Evolutionary conservation across 2,113 vertebrate genomes (phyloP).

Genomic region (Dryoscopus gambensis): DNA sequence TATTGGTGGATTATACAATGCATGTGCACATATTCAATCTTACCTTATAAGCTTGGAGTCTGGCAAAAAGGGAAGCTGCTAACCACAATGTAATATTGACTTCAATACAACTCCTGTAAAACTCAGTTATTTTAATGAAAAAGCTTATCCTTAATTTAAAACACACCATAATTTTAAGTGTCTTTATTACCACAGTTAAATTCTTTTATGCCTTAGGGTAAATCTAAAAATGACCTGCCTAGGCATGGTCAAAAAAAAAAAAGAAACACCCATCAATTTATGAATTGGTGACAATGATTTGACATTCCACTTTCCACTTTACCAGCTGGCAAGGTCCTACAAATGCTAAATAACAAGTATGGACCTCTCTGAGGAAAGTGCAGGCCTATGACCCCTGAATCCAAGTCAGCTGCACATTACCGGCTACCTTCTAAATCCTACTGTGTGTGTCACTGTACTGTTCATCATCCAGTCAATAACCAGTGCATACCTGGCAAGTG

Average conservation of each 20-base stretch:
- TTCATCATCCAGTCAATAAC: not conserved
- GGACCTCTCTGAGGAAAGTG: not conserved
- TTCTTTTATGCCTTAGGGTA: not conserved
- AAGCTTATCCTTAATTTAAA: not conserved
- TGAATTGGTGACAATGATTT: not conserved
- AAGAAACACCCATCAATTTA: not conserved
- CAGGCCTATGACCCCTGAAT: not conserved
- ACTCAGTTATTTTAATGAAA: not conserved
- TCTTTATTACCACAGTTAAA: not conserved
- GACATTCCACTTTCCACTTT: not conserved
- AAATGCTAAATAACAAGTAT: too few species aligned
- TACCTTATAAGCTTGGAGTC: not conserved
- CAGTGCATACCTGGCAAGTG: not conserved
- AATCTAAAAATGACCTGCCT: not conserved
- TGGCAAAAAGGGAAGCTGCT: not conserved
- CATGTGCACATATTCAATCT: not conserved
- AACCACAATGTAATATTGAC: not conserved
- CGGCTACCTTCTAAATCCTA: not conserved
- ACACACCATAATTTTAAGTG: not conserved
- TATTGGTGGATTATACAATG: not conserved
- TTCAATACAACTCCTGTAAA: not conserved
- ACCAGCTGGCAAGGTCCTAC: not conserved
- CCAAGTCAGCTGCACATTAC: not conserved
- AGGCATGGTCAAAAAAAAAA: not conserved
- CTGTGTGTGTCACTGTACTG: fast-evolving